A percentile compares a stretch with the other conserved stretches of the same genome.
Evolutionary conservation across 37 sponge, comb jelly and placozoan species (phyloP).

Genomic region (Mnemiopsis leidyi): DNA sequence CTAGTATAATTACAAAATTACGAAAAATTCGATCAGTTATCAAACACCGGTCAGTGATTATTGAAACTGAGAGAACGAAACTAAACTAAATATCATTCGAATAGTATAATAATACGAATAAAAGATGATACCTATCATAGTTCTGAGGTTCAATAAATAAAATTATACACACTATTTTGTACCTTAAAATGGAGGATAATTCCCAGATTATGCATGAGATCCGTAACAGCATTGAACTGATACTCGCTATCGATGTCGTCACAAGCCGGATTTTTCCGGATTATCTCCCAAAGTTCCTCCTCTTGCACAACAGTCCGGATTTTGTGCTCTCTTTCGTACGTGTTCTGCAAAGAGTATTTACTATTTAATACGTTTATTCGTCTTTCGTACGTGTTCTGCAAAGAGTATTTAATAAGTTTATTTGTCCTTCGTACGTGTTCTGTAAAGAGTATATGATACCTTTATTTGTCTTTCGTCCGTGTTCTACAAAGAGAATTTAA

Average conservation of each 20-base stretch:
- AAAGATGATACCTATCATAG: background rate
- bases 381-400: background rate
- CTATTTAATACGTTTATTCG: no score
- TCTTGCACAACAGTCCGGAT: background rate
- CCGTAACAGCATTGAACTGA: background rate
- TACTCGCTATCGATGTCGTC: background rate
- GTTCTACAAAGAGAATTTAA: background rate
- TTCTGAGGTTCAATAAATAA: background rate
- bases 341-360: background rate
- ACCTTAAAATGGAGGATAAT: constrained; percentile 20
- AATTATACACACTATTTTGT: background rate
- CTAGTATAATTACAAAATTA: no score
- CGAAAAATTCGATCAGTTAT: no score
- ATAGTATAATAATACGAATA: background rate
- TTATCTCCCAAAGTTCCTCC: constrained; percentile 38
- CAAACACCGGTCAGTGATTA: no score
- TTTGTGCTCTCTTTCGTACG: background rate
- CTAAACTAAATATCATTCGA: no score
- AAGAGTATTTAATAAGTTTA: no score
- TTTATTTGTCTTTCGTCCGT: background rate
- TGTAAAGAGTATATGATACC: no score
- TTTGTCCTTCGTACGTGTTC: background rate
- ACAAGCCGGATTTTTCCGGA: background rate
- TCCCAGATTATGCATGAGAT: background rate
- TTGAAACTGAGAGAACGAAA: no score